These are phyloP conservation scores for Cydia pomonella DNA, from an alignment of 1,140 invertebrate species.

Conservation along the genomic window DNA sequence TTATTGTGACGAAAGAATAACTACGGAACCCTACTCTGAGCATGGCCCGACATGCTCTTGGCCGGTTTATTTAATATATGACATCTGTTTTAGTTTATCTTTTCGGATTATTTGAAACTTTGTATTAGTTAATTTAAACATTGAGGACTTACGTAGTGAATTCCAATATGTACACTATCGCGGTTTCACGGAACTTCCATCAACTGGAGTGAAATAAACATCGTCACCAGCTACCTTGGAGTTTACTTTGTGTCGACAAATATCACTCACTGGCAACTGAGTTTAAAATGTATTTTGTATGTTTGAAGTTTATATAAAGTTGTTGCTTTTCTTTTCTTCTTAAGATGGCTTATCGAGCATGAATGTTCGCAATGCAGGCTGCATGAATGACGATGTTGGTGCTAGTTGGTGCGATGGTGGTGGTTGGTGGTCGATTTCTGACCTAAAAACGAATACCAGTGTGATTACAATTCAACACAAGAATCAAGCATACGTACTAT, in stretches of 20 bases:
- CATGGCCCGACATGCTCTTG: no score
- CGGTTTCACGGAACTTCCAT: background rate
- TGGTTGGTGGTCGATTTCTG: background rate
- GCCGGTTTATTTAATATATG: no score
- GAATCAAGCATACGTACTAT: background rate
- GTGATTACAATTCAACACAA: background rate
- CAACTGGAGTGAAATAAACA: constrained; percentile 1
- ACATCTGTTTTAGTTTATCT: no score
- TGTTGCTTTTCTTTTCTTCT: background rate
- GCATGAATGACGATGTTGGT: background rate
- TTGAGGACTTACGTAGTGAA: background rate
- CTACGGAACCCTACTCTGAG: no score
- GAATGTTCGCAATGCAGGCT: background rate
- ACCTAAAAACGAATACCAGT: background rate
- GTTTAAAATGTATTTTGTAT: background rate
- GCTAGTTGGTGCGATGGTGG: no score
- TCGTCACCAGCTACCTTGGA: background rate
- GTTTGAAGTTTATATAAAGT: background rate
- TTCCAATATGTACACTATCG: background rate
- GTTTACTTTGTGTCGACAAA: constrained; percentile 6
- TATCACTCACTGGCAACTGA: background rate
- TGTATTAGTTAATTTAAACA: no score
- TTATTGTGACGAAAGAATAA: no score
- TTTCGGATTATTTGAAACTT: no score
- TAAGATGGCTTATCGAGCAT: background rate